Percentiles rank a stretch among this genome's conserved stretches.
phyloP scores from a whole-genome alignment of 2,113 vertebrate species.

The Tragelaphus buxtoni region DNA sequence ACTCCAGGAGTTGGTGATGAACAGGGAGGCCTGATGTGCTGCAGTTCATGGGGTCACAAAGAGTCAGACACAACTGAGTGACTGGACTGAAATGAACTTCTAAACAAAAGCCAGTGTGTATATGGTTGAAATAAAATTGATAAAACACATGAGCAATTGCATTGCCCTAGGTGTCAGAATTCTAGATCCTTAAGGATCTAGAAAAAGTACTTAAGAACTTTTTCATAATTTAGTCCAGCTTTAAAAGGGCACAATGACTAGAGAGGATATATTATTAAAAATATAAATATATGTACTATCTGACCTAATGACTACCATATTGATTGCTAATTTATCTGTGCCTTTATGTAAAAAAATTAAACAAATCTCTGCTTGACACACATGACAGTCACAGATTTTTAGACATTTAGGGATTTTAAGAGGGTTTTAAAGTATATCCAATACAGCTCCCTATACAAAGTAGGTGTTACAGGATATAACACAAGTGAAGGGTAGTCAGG shows the following conservation, averaged over 20 bases:
- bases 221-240: background rate
- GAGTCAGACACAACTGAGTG: background rate
- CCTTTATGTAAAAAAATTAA: background rate
- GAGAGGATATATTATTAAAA: background rate
- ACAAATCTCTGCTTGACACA: background rate
- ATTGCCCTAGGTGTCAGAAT: background rate
- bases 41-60: fast-evolving
- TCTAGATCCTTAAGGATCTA: background rate
- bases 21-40: too few relatives aligned
- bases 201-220: background rate
- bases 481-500: background rate
- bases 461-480: background rate
- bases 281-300: background rate
- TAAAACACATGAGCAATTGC: conserved; percentile 2
- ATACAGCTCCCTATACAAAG: background rate
- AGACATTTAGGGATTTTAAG: background rate
- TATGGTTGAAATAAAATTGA: conserved; percentile 44
- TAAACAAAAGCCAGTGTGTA: conserved; percentile 54
- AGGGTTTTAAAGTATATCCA: background rate
- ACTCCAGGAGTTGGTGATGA: too few relatives aligned
- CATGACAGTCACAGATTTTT: background rate
- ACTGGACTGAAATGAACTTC: background rate
- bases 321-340: background rate
- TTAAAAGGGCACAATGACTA: background rate
- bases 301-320: background rate